Evolutionary conservation across 2,113 vertebrate genomes (phyloP).

Genomic region (Parotia lawesii): DNA sequence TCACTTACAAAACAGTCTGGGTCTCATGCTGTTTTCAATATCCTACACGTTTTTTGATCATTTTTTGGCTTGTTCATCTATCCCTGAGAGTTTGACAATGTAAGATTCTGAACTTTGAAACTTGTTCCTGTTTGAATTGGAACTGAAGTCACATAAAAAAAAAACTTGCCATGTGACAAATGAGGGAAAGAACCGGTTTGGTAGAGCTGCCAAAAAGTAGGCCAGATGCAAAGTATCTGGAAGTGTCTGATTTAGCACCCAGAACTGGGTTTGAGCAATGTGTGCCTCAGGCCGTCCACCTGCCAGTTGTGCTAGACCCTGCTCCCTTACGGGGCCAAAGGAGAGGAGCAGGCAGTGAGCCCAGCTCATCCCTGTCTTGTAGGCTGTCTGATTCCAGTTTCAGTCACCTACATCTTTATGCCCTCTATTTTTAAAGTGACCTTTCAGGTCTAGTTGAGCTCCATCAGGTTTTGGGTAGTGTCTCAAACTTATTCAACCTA

Average conservation of each 20-base stretch:
- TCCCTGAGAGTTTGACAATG: not conserved
- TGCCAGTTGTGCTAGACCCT: not conserved
- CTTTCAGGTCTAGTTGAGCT: not conserved
- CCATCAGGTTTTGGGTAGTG: not conserved
- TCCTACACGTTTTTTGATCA: not conserved
- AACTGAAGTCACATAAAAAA: not conserved
- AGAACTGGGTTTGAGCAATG: not conserved
- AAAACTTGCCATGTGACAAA: not conserved
- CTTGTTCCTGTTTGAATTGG: not conserved
- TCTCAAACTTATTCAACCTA: not conserved
- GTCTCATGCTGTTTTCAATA: conserved; percentile 6
- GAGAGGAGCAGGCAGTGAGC: not conserved
- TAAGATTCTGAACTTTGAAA: not conserved
- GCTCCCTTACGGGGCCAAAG: not conserved
- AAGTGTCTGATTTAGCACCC: not conserved
- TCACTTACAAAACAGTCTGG: not conserved
- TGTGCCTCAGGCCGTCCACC: not conserved
- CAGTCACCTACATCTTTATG: not conserved
- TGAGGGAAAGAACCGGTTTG: not conserved
- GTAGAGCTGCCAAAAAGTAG: conserved; percentile 5
- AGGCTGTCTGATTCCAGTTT: not conserved
- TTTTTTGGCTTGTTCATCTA: not conserved
- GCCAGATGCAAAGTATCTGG: not conserved
- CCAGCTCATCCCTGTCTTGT: not conserved
- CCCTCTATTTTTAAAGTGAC: not conserved